Conservation (phyloP, 2,888 invertebrate species). For the Ophion slaviceki region DNA sequence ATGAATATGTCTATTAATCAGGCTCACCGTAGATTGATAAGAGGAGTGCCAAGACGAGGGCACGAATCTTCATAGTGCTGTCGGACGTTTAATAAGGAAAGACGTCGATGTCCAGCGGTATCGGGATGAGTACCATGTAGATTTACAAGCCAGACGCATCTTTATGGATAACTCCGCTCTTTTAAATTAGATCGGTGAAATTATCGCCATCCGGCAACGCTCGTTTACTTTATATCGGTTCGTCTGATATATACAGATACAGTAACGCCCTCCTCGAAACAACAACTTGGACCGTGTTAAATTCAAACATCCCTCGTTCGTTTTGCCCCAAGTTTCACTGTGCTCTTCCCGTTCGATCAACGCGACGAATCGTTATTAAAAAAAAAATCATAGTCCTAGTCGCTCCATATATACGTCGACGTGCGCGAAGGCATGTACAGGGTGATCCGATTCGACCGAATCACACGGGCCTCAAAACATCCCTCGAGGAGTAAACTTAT, state of each 20-base stretch:
- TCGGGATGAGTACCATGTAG: slow-evolving; percentile 12
- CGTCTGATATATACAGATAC: neutral
- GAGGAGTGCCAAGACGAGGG: slow-evolving; percentile 13
- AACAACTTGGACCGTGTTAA: slow-evolving; percentile 18
- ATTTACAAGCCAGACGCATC: neutral
- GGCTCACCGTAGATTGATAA: slow-evolving; percentile 28
- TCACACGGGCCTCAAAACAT: neutral
- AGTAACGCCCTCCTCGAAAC: slow-evolving; percentile 1
- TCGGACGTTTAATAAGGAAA: neutral
- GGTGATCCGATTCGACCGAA: neutral
- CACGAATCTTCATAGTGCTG: slow-evolving; percentile 27
- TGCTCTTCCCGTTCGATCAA: slow-evolving; percentile 3
- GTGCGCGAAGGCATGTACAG: neutral
- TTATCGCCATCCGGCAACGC: slow-evolving; percentile 13
- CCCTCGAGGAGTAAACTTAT: neutral
- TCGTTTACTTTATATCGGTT: slow-evolving; percentile 12
- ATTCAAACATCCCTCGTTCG: slow-evolving; percentile 23
- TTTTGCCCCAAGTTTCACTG: slow-evolving; percentile 9
- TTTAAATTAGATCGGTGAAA: slow-evolving; percentile 9
- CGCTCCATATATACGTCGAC: neutral
- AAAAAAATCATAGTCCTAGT: neutral
- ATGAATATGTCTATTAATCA: neutral
- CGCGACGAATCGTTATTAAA: slow-evolving; percentile 12
- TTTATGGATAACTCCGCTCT: slow-evolving; percentile 13
- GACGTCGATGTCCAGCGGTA: neutral